Base-by-base conservation (phyloP, 2,888 invertebrate genomes). In the Mesochorus sp. region DNA sequence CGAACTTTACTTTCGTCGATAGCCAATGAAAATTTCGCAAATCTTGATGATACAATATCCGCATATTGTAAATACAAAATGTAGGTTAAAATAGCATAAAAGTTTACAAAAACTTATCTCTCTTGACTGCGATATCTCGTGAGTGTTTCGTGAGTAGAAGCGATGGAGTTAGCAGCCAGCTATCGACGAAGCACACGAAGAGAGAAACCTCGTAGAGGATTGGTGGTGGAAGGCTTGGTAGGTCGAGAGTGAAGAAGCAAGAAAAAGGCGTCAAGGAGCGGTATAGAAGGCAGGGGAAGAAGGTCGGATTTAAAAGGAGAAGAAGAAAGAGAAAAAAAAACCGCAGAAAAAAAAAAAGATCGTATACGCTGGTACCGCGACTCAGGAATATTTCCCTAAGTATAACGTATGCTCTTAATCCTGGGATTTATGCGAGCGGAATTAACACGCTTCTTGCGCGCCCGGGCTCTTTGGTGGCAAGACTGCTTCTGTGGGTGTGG, bases 321-420 rank as follows among this genome's bases (percentile, higher is more conserved):
- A 44, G 68, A 44, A 53, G 34, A 31, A 39, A 17, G n/a, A 12
- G 12, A 61, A 42, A 66, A 55, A 44, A 17, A 5, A 1, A 53
- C 5, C 12, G n/a, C n/a, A 44, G 14, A 26, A 8, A 24, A 59
- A 66, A 47, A 51, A 26, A 49, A 42, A 51, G 17, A 34, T 57
- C 37, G 49, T 84, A 68, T 19, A 39, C 47, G 61, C 39, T 77
- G 71, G 42, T 51, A 51, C 31, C 37, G 26, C 64, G 49, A 61
- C 71, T 59, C 71, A n/a, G 39, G 67, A 66, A 74, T 87, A 86
- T 88, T 88, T 88, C 87, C 87, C 87, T 87, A 87, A 87, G 88
- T 87, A 88, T 87, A 88, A 88, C 88, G 87, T 88, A 88, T 88
- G 88, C 88, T 83, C 87, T 88, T 88, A 87, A 88, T 88, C 88